phyloP scores from a whole-genome alignment of 2,797 vertebrate genomes.

The Phoebastria nigripes region DNA sequence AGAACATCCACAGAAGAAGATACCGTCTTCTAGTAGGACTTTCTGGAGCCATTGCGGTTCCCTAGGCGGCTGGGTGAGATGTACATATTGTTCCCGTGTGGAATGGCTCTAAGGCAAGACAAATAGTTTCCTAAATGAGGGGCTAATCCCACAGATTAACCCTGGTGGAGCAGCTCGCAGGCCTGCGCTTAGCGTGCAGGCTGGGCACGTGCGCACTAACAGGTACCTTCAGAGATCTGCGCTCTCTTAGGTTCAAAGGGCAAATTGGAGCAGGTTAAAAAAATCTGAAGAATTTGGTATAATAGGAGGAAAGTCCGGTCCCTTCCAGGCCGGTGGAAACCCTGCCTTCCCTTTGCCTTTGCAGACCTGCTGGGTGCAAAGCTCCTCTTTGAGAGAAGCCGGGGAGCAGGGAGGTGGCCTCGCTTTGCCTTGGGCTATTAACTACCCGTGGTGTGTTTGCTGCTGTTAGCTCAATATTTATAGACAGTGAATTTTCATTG shows the following conservation, averaged over 20 bases:
- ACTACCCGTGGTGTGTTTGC: neutral
- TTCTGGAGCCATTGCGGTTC: neutral
- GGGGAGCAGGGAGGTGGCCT: neutral
- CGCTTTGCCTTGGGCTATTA: neutral
- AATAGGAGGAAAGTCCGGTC: neutral
- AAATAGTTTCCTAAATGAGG: neutral
- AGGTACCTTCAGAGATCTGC: neutral
- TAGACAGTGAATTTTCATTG: neutral
- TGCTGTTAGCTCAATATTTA: neutral
- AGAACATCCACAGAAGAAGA: constrained; percentile 30
- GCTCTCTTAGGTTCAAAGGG: neutral
- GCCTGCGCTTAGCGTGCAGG: neutral
- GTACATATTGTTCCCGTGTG: neutral
- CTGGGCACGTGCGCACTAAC: neutral
- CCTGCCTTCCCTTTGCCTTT: neutral
- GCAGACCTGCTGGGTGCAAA: neutral
- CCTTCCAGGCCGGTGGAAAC: neutral
- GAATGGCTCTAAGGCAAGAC: neutral
- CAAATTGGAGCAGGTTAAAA: neutral
- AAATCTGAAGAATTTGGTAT: neutral
- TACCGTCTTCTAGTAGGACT: neutral
- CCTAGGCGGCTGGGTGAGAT: neutral
- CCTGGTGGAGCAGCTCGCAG: neutral
- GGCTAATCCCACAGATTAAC: neutral
- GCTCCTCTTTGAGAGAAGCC: neutral